Evolutionary conservation across 2,888 invertebrate genomes (phyloP).

Genomic region (Hedya salicella): DNA sequence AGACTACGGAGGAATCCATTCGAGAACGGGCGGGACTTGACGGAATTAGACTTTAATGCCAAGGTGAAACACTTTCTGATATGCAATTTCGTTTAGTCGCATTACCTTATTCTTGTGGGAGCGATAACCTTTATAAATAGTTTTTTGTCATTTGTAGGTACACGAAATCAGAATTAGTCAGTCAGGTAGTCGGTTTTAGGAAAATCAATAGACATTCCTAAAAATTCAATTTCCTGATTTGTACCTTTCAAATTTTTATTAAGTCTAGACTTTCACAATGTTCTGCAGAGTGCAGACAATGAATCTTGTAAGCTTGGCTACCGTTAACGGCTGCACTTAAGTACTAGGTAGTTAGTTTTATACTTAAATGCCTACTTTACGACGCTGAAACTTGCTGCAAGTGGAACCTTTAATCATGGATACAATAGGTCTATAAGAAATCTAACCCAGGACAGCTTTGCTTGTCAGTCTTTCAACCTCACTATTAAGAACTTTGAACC

Average conservation of each 20-base stretch:
- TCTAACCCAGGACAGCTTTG: not conserved
- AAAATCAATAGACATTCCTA: too few relatives aligned
- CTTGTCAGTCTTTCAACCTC: not conserved
- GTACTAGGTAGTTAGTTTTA: not conserved
- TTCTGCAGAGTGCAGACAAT: too few relatives aligned
- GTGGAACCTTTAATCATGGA: not conserved
- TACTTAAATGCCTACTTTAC: conserved; percentile 5
- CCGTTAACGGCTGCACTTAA: too few relatives aligned
- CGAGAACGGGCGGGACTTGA: not conserved
- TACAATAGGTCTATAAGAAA: not conserved
- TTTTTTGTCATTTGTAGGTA: too few relatives aligned
- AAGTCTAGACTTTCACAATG: too few relatives aligned
- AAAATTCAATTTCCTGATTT: too few relatives aligned
- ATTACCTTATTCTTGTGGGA: too few relatives aligned
- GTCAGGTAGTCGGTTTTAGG: too few relatives aligned
- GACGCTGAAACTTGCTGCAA: not conserved
- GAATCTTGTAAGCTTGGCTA: too few relatives aligned
- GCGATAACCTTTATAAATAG: too few relatives aligned
- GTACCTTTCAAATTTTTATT: too few relatives aligned
- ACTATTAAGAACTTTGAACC: not conserved
- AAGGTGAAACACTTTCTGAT: not conserved
- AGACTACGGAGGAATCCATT: conserved; percentile 11
- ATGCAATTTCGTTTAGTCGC: not conserved
- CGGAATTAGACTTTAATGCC: not conserved
- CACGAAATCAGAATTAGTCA: too few relatives aligned